Base-by-base conservation (phyloP, 2,888 invertebrate species). In the Epinotia bilunana region DNA sequence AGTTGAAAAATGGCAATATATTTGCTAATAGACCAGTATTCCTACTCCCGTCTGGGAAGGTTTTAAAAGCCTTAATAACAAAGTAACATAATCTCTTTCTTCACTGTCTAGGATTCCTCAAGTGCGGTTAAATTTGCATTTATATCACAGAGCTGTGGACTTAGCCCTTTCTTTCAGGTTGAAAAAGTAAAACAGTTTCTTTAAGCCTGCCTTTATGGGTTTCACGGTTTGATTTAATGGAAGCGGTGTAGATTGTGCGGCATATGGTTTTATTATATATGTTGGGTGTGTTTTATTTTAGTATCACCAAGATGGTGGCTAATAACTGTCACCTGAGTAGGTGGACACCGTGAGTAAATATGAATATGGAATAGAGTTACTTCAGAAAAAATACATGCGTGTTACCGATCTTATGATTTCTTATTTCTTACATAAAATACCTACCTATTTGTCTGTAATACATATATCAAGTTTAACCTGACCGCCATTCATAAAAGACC, bases 121-220 rank as follows among this genome's bases (percentile, higher is more conserved):
- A 55, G 65, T 28, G 53, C 53, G 53, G 67, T 55, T 55, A 5
- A 39, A 67, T 68, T 68, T 68, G 68, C 68, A 68, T 68, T 68
- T 68, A 68, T 43, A 68, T 68, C 68, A 43, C 68, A 20, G 16
- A 43, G 68, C 39, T 18, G 57, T 39, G 23, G 43, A 16, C 16
- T 18, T 39, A 67, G 55, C 65, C 65, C 67, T 67, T 65, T 65
- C 39, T 16, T 23, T 68, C 39, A 3, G 23, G 13, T 43, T 43
- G 7, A n/a, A 69, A 69, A 69, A 69, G 23, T 23, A 16, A 60
- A 23, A 69, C 60, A 16, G 23, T 28, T 58, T n/a, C 57, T 58
- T 58, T 69, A 68, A 57, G 23, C 20, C 46, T 23, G 13, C 7
- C 33, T 18, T 62, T 62, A 18, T 16, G 9, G n/a, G 11, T 39